Percentiles rank a stretch among this genome's conserved stretches.
Conservation (phyloP, 2,888 invertebrate genomes). For the Notocelia uddmanniana region DNA sequence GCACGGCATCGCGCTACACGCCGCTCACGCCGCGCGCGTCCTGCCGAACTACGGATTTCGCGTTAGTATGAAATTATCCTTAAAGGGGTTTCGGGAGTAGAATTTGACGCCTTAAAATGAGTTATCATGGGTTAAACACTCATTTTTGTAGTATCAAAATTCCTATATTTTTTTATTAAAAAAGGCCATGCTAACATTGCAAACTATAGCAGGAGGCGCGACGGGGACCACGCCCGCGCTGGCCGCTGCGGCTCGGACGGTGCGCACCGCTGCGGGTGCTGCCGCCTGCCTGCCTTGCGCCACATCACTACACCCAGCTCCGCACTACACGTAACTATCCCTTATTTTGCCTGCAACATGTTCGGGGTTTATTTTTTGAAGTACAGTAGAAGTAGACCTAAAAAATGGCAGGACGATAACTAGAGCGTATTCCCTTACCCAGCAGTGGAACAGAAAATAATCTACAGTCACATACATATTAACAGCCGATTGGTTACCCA, state of each 20-base stretch:
- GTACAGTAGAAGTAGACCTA: no score
- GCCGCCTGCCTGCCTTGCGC: slow-evolving; percentile 88
- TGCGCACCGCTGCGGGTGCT: slow-evolving; percentile 83
- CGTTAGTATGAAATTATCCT: background rate
- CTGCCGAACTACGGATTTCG: slow-evolving; percentile 59
- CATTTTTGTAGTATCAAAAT: no score
- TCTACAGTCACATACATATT: no score
- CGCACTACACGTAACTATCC: slow-evolving; percentile 86
- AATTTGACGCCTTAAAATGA: background rate
- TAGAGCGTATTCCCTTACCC: no score
- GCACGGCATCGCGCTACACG: slow-evolving; percentile 88
- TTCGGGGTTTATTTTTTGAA: no score
- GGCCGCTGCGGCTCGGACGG: slow-evolving; percentile 81
- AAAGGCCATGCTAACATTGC: no score
- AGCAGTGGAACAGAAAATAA: no score
- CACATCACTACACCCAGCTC: slow-evolving; percentile 87
- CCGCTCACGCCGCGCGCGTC: slow-evolving; percentile 85
- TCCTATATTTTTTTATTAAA: no score
- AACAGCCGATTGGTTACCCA: no score
- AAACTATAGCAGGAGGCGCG: slow-evolving; percentile 54
- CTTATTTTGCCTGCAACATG: background rate
- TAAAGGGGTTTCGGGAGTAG: background rate
- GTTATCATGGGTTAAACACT: no score
- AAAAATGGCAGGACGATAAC: no score
- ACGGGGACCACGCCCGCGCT: slow-evolving; percentile 84